Evolutionary conservation across 2,888 invertebrate genomes (phyloP).

Genomic region (Disparrhopalites patrizii): DNA sequence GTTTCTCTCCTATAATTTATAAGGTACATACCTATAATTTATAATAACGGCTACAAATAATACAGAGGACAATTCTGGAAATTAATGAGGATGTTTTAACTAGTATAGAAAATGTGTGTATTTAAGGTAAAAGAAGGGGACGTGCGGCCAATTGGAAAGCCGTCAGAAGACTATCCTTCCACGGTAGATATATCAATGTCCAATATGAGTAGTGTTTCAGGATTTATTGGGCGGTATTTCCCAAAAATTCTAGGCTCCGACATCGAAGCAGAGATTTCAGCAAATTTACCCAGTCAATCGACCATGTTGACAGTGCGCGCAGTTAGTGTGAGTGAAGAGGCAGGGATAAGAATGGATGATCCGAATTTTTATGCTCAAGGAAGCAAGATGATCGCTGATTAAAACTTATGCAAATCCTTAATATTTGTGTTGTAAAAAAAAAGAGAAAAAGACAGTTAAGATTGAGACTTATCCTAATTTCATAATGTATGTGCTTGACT

Average conservation of each 20-base stretch:
- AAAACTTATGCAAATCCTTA: too few relatives aligned
- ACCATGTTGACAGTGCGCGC: background rate
- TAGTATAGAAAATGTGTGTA: conserved; percentile 13
- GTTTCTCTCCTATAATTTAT: conserved; percentile 54
- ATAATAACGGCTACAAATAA: background rate
- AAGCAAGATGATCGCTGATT: too few relatives aligned
- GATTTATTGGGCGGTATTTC: conserved; percentile 21
- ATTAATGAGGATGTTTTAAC: too few relatives aligned
- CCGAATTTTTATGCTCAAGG: too few relatives aligned
- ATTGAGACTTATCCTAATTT: too few relatives aligned
- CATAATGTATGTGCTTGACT: too few relatives aligned
- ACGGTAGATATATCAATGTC: background rate
- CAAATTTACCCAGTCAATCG: background rate
- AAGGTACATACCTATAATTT: background rate
- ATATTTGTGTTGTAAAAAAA: too few relatives aligned
- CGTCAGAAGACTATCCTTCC: background rate
- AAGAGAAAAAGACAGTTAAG: too few relatives aligned
- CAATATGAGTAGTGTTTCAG: too few relatives aligned
- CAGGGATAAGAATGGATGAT: too few relatives aligned
- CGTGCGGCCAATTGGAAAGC: background rate
- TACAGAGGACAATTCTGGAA: background rate
- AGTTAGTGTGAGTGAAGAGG: background rate
- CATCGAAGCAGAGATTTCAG: background rate
- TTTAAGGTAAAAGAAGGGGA: background rate
- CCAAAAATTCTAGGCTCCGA: conserved; percentile 17